Base-by-base conservation (phyloP, 1,140 invertebrate species). In the Drosophila kurseongensis region DNA sequence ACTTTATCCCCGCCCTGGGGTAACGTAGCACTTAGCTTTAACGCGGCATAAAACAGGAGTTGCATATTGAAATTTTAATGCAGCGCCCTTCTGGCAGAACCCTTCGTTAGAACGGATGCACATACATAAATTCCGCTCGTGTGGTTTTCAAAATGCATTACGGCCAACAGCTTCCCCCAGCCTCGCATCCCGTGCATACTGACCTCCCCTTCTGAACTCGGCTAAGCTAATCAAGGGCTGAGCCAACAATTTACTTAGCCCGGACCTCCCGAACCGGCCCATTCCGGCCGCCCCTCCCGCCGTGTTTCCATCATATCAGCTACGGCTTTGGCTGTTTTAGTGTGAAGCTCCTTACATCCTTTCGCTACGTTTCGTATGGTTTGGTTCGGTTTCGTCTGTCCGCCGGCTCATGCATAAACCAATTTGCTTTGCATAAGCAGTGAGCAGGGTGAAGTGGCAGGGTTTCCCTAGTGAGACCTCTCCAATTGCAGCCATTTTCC, bases 201-300 rank as follows among this genome's bases (percentile, higher is more conserved):
- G 38, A 54, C 58, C 48, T 55, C 59, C 51, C 56, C 35, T 8
- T 56, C 63, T 44, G 23, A 73, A 59, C 75, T 14, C 51, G 60
- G 54, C 36, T 89, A 83, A 88, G 84, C 83, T 88, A 88, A 88
- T 88, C 83, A 88, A 88, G 80, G 80, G 80, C 83, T 89, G 73
- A 83, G 76, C 80, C 84, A 88, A 88, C 84, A 88, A 88, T 88
- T 89, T 89, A 89, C 84, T 88, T 89, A 89, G 68, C 72, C 67
- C 16, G 45, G 58, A 58, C 29, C 71, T 42, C 69, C 59, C 63
- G 62, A 60, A 35, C 54, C 67, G 35, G 23, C 23, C 23, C 1
- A n/a, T 12, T 38, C 27, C 29, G 12, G 14, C n/a, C 12, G 32
- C 9, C 59, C 63, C 61, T 65, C 23, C 55, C 51, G 50, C 35